These are phyloP conservation scores for Mimas tiliae DNA, from an alignment of 2,888 invertebrate genomes.

Conservation along the genomic window DNA sequence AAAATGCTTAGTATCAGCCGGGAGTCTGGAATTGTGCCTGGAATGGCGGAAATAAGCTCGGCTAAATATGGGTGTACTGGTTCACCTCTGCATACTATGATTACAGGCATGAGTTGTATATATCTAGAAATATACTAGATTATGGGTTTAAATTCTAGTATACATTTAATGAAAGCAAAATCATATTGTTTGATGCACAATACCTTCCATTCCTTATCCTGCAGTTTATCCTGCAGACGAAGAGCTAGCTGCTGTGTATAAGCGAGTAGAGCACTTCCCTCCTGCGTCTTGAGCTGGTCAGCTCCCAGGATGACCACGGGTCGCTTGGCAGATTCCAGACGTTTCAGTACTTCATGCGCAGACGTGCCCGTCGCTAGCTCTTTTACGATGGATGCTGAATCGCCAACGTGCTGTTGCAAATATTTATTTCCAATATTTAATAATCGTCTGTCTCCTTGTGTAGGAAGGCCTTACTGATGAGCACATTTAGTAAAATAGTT, in stretches of 20 bases:
- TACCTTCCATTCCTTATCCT: constrained; percentile 83
- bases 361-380: constrained; percentile 90
- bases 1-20: too few relatives aligned
- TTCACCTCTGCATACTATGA: too few relatives aligned
- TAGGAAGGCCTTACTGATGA: too few relatives aligned
- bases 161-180: too few relatives aligned
- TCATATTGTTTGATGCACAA: too few relatives aligned
- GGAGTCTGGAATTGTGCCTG: too few relatives aligned
- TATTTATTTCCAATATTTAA: neutral
- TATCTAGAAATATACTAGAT: too few relatives aligned
- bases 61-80: too few relatives aligned
- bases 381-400: constrained; percentile 89
- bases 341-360: constrained; percentile 75
- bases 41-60: too few relatives aligned
- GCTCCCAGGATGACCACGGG: constrained; percentile 98
- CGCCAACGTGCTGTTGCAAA: constrained; percentile 90
- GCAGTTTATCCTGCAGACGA: constrained; percentile 80
- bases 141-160: too few relatives aligned
- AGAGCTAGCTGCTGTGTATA: constrained; percentile 90
- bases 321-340: constrained; percentile 90
- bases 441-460: constrained; percentile 34
- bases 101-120: too few relatives aligned
- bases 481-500: too few relatives aligned
- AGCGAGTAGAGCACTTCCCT: constrained; percentile 91
- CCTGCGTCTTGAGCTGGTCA: constrained; percentile 90